phyloP scores from a whole-genome alignment of 1,140 invertebrate species.

The Whitmania pigra region DNA sequence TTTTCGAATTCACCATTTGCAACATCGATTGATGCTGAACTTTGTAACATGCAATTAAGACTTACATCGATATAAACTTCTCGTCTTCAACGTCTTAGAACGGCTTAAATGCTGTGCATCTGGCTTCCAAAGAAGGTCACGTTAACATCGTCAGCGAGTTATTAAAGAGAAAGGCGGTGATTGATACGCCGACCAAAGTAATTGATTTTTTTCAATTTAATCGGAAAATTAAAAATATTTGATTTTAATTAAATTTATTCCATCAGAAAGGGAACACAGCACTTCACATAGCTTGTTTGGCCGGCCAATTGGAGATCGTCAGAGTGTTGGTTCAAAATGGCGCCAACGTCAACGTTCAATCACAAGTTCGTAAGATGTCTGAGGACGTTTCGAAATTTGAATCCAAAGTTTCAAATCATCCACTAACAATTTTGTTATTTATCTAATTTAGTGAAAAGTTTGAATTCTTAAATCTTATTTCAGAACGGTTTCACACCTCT shows the following conservation, averaged over 20 bases:
- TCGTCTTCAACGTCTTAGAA: background rate
- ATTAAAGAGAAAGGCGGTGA: constrained; percentile 73
- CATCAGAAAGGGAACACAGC: constrained; percentile 88
- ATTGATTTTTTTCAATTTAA: background rate
- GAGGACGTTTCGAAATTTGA: background rate
- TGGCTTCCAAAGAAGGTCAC: constrained; percentile 92
- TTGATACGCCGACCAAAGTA: constrained; percentile 50
- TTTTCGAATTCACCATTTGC: no score
- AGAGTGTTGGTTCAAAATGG: constrained; percentile 80
- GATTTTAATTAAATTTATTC: background rate
- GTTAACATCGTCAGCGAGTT: constrained; percentile 79
- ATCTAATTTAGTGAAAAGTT: background rate
- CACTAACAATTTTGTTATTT: background rate
- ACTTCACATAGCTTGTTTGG: constrained; percentile 91
- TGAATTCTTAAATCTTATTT: background rate
- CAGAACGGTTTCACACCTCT: constrained; percentile 91
- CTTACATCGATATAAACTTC: background rate
- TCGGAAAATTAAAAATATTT: background rate
- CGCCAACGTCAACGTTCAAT: constrained; percentile 89
- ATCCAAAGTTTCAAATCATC: background rate
- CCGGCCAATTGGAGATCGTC: constrained; percentile 93
- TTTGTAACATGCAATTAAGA: no score
- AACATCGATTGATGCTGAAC: no score
- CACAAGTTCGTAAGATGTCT: constrained; percentile 21
- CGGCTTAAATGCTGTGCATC: constrained; percentile 85